A percentile compares a stretch with the other conserved stretches of the same genome.
Evolutionary conservation across 2,888 invertebrate species (phyloP).

Genomic region (Ochropleura leucogaster): DNA sequence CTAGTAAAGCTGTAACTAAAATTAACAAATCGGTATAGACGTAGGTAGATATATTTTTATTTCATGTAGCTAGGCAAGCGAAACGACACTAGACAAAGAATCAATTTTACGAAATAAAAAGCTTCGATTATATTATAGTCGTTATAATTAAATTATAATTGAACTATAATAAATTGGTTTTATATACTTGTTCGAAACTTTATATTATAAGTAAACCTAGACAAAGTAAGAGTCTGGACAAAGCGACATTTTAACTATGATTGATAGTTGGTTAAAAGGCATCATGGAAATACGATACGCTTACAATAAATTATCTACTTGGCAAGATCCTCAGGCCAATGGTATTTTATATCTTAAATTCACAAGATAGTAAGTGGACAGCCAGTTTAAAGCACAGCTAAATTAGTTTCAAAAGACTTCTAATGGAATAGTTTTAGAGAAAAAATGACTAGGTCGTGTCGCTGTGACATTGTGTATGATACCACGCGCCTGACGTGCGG

Average conservation of each 20-base stretch:
- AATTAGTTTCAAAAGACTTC: slow-evolving; percentile 53
- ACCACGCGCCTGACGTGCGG: slow-evolving; percentile 75
- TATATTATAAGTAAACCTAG: neutral
- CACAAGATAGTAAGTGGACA: neutral
- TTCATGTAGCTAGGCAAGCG: slow-evolving; percentile 8
- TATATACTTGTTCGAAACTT: no score
- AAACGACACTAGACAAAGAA: neutral
- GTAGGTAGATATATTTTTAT: slow-evolving; percentile 62
- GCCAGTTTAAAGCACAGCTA: slow-evolving; percentile 9
- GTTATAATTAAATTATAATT: no score
- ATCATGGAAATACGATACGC: neutral
- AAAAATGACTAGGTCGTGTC: slow-evolving; percentile 68
- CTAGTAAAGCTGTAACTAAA: slow-evolving; percentile 48
- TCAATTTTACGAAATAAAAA: neutral
- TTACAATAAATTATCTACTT: neutral
- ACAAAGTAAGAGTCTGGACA: neutral
- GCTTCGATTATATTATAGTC: neutral
- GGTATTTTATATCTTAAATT: neutral
- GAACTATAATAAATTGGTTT: no score
- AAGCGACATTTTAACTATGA: neutral
- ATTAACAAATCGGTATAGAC: slow-evolving; percentile 53
- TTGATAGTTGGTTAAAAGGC: neutral
- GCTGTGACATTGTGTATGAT: slow-evolving; percentile 75
- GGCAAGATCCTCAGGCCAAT: neutral
- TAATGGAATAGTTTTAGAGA: slow-evolving; percentile 55